phyloP scores from a whole-genome alignment of 2,888 invertebrate genomes.

The Papilio gigon region DNA sequence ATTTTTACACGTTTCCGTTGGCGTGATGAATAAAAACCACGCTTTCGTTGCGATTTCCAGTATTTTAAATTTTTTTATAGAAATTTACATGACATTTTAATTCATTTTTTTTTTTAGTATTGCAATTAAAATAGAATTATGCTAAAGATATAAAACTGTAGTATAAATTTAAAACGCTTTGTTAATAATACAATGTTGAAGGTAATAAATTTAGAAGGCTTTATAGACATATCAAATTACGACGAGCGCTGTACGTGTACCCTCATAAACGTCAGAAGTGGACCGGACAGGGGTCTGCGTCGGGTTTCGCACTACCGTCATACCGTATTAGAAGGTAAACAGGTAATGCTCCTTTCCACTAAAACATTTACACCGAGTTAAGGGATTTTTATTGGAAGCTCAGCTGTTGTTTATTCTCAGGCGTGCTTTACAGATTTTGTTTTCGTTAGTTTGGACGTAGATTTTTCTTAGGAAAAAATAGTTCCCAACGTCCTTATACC shows the following conservation, averaged over 20 bases:
- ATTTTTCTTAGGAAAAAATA: neutral
- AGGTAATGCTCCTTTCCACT: conserved; percentile 45
- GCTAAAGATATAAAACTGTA: conserved; percentile 1
- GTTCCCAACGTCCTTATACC: too few species aligned
- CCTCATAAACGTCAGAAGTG: conserved; percentile 77
- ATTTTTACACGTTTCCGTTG: conserved; percentile 44
- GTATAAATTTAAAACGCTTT: conserved; percentile 43
- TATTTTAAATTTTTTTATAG: conserved; percentile 11
- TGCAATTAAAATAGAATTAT: neutral
- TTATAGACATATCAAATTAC: conserved; percentile 72
- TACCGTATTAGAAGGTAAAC: conserved; percentile 56
- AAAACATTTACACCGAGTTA: conserved; percentile 41
- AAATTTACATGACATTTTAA: neutral
- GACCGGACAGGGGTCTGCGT: conserved; percentile 68
- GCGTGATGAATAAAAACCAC: conserved; percentile 44
- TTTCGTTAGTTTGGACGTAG: conserved; percentile 42
- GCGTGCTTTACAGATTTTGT: conserved; percentile 36
- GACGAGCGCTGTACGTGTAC: conserved; percentile 62
- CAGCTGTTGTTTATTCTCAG: conserved; percentile 38
- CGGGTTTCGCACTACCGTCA: conserved; percentile 64
- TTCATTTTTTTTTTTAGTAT: neutral
- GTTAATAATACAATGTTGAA: conserved; percentile 44
- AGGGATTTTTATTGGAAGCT: conserved; percentile 39
- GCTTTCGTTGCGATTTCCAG: conserved; percentile 28
- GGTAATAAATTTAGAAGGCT: conserved; percentile 61